These are phyloP conservation scores for Hapalemur alaotrensis DNA, from an alignment of 2,797 vertebrate genomes.

Conservation along the genomic window DNA sequence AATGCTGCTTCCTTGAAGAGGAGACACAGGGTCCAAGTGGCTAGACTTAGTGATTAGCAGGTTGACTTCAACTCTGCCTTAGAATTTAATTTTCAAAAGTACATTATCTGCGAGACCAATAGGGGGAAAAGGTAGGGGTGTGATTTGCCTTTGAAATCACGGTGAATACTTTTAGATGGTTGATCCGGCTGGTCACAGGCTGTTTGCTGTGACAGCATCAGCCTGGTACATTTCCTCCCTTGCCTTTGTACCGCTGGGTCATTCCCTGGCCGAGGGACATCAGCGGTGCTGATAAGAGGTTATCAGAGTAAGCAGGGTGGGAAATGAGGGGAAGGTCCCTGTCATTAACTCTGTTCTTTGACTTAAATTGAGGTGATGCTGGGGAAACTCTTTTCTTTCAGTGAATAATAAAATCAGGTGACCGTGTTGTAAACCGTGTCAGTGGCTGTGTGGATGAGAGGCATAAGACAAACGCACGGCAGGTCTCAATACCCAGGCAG, in stretches of 20 bases:
- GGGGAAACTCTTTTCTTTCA: neutral
- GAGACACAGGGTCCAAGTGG: neutral
- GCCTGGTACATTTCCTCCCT: neutral
- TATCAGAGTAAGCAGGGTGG: neutral
- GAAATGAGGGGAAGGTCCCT: neutral
- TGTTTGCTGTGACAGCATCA: neutral
- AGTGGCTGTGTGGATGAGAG: neutral
- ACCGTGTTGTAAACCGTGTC: neutral
- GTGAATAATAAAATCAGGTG: neutral
- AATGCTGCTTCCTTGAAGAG: neutral
- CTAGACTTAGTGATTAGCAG: neutral
- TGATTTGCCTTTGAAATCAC: neutral
- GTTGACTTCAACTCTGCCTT: neutral
- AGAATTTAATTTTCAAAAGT: constrained; percentile 30
- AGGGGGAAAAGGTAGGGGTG: neutral
- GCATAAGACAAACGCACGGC: neutral
- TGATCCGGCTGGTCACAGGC: neutral
- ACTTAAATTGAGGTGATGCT: neutral
- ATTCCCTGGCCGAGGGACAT: neutral
- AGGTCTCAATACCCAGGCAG: constrained; percentile 6
- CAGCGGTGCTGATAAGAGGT: neutral
- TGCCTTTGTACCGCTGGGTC: neutral
- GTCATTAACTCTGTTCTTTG: neutral
- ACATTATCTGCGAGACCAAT: neutral
- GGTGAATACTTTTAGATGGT: neutral